Evolutionary conservation across 2,888 invertebrate species (phyloP).

Genomic region (Tetragonisca angustula): DNA sequence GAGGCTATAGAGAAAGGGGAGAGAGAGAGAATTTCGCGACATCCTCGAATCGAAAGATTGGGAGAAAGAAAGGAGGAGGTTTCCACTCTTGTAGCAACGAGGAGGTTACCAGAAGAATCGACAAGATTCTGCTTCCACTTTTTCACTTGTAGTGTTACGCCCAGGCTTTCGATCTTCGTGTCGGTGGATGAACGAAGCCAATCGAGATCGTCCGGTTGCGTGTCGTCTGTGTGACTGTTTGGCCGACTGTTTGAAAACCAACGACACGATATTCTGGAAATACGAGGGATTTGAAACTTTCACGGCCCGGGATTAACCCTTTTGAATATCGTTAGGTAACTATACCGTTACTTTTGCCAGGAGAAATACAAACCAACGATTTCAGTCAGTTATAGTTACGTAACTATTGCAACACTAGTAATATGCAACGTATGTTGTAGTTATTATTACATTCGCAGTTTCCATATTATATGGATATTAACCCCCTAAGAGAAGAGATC

Average conservation of each 20-base stretch:
- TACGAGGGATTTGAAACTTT: background rate
- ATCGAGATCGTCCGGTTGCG: slow-evolving; percentile 31
- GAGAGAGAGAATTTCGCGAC: slow-evolving; percentile 21
- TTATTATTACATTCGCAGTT: too few species aligned
- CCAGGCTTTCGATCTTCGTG: slow-evolving; percentile 37
- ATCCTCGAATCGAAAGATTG: background rate
- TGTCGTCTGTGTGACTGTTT: background rate
- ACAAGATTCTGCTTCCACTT: slow-evolving; percentile 20
- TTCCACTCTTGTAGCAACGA: background rate
- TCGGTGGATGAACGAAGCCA: slow-evolving; percentile 57
- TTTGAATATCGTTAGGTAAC: too few species aligned
- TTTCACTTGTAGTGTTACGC: slow-evolving; percentile 28
- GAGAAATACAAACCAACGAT: too few species aligned
- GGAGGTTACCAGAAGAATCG: slow-evolving; percentile 37
- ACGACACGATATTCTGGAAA: background rate
- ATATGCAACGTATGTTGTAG: too few species aligned
- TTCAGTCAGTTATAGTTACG: too few species aligned
- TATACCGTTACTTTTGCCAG: too few species aligned
- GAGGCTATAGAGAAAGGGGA: background rate
- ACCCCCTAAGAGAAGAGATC: too few species aligned
- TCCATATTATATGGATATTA: too few species aligned
- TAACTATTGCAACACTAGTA: too few species aligned
- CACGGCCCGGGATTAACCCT: too few species aligned
- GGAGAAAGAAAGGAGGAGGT: background rate
- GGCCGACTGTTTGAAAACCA: slow-evolving; percentile 8